phyloP scores from a whole-genome alignment of 1,140 invertebrate genomes.

The Euborellia annulipes region DNA sequence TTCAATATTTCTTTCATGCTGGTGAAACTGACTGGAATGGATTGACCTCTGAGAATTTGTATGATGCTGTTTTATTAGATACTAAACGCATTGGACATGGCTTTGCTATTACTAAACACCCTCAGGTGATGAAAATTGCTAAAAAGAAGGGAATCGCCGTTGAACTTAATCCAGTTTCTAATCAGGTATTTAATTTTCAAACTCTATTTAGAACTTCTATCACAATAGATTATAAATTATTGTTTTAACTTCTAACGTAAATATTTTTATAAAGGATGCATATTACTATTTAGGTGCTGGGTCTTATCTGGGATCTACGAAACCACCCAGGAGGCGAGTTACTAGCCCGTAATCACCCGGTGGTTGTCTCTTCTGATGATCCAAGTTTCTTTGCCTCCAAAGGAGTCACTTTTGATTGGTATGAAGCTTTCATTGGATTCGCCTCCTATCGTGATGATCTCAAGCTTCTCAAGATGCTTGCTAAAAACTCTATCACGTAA shows the following conservation, averaged over 20 bases:
- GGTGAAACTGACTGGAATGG: conserved; percentile 56
- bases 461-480: conserved; percentile 57
- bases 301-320: conserved; percentile 52
- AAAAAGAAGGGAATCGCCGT: conserved; percentile 50
- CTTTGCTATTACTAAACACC: conserved; percentile 62
- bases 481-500: conserved; percentile 50
- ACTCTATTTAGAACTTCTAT: too few species aligned
- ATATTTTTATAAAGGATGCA: too few species aligned
- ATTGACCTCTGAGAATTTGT: conserved; percentile 45
- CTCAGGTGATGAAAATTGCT: conserved; percentile 40
- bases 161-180: conserved; percentile 63
- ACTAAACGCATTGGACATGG: conserved; percentile 53
- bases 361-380: conserved; percentile 59
- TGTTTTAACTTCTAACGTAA: too few species aligned
- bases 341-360: conserved; percentile 34
- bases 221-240: too few species aligned
- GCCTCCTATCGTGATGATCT: conserved; percentile 52
- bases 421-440: conserved; percentile 64
- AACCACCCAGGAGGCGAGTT: conserved; percentile 61
- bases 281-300: conserved; percentile 25
- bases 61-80: conserved; percentile 59
- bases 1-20: conserved; percentile 63
- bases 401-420: conserved; percentile 68
- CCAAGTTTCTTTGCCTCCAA: conserved; percentile 59
- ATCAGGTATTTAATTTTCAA: conserved; percentile 34